Conservation (phyloP, 2,113 vertebrate genomes). For the Coturnix japonica region DNA sequence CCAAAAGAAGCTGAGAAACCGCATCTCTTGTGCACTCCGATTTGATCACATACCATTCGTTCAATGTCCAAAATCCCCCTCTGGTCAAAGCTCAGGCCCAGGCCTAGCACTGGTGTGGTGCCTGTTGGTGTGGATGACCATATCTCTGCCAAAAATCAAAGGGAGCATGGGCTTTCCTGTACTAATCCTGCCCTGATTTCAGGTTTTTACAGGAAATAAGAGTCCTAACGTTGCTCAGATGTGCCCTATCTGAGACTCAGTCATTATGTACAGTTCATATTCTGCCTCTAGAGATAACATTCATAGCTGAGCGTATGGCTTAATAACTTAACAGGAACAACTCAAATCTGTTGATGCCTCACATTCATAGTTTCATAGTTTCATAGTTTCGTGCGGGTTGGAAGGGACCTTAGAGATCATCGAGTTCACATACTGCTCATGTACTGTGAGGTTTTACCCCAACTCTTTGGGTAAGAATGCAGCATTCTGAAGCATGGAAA, state of each 20-base stretch:
- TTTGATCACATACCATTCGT: not conserved
- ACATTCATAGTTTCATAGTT: too few relatives aligned
- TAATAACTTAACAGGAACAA: not conserved
- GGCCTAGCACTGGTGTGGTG: not conserved
- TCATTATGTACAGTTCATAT: not conserved
- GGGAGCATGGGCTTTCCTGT: not conserved
- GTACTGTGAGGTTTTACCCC: too few relatives aligned
- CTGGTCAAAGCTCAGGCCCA: not conserved
- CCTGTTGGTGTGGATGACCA: not conserved
- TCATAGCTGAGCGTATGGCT: slow-evolving; percentile 9
- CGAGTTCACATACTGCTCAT: not conserved
- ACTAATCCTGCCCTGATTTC: not conserved
- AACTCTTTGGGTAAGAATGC: not conserved
- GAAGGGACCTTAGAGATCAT: too few relatives aligned
- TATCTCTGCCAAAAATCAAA: not conserved
- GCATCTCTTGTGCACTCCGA: not conserved
- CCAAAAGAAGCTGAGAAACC: not conserved
- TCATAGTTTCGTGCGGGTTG: too few relatives aligned
- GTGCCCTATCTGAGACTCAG: not conserved
- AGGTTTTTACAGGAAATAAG: not conserved
- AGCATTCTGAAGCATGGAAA: not conserved
- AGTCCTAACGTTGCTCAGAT: not conserved
- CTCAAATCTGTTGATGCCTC: not conserved
- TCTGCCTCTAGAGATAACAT: not conserved
- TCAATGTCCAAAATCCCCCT: not conserved